These are phyloP conservation scores for Patella caerulea DNA, from an alignment of 2,888 invertebrate species.

Conservation along the genomic window DNA sequence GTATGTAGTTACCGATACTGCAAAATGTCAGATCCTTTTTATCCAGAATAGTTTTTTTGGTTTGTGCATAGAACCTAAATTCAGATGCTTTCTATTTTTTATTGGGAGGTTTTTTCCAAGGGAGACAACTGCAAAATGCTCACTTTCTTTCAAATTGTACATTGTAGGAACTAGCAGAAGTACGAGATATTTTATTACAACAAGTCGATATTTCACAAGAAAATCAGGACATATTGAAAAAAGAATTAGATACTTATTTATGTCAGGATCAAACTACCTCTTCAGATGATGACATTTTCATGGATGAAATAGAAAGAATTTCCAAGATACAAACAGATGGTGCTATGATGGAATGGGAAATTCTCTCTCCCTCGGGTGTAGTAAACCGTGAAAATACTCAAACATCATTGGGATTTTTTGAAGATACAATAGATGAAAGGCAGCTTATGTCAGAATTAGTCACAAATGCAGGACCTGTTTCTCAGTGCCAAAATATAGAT, in stretches of 20 bases:
- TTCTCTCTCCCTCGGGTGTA: conserved; percentile 23
- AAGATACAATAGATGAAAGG: neutral
- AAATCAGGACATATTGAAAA: conserved; percentile 43
- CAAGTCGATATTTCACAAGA: conserved; percentile 49
- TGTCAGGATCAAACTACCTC: conserved; percentile 18
- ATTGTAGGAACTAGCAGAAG: conserved; percentile 60
- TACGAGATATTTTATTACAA: conserved; percentile 55
- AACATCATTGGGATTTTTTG: neutral
- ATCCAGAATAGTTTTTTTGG: too few species aligned
- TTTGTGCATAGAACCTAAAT: too few species aligned
- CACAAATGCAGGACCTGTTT: neutral
- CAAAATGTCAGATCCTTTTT: neutral
- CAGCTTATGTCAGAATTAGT: neutral
- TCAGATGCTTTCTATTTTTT: too few species aligned
- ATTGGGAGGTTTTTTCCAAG: too few species aligned
- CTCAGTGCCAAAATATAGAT: neutral
- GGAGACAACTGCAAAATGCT: neutral
- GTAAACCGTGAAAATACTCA: neutral
- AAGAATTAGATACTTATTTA: conserved; percentile 38
- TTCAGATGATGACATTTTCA: conserved; percentile 29
- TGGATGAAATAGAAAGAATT: conserved; percentile 41
- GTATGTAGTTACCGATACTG: neutral
- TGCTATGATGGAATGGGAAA: conserved; percentile 43
- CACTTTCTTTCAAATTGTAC: neutral
- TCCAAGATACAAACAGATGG: conserved; percentile 38